Conservation (phyloP, 2,888 invertebrate species). For the Marasmarcha lunaedactyla region DNA sequence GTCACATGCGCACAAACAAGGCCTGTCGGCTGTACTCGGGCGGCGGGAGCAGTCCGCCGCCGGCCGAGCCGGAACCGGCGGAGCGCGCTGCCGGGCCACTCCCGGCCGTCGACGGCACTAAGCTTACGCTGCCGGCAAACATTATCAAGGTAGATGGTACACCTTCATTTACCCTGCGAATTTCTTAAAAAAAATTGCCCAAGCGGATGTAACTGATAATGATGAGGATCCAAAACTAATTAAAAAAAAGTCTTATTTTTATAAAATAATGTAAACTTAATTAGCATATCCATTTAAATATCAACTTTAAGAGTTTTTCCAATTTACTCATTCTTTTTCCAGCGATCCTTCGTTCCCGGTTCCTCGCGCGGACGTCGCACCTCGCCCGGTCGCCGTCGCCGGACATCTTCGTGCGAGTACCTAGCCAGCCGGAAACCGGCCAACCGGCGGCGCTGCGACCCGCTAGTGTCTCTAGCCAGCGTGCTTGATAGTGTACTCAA, state of each 20-base stretch:
- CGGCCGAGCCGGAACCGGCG: conserved; percentile 74
- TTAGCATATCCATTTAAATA: too few relatives aligned
- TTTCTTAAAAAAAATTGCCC: too few relatives aligned
- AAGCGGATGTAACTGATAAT: too few relatives aligned
- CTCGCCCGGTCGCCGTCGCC: conserved; percentile 40
- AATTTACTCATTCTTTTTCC: too few relatives aligned
- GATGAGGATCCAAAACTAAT: too few relatives aligned
- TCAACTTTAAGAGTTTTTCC: too few relatives aligned
- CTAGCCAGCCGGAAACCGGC: conserved; percentile 87
- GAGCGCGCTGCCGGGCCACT: conserved; percentile 83
- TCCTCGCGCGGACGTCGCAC: conserved; percentile 79
- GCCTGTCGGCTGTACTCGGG: conserved; percentile 95
- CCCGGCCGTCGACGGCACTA: conserved; percentile 94
- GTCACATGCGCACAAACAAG: conserved; percentile 92
- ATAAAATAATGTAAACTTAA: too few relatives aligned
- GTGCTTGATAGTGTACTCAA: conserved; percentile 92
- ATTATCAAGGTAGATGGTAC: conserved; percentile 83
- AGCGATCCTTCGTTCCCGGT: conserved; percentile 87
- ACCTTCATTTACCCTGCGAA: too few relatives aligned
- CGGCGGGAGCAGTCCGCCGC: conserved; percentile 75
- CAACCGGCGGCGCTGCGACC: conserved; percentile 94
- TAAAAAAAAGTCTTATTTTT: too few relatives aligned
- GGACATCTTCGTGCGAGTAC: conserved; percentile 78
- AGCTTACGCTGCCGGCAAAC: conserved; percentile 90
- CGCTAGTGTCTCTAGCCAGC: conserved; percentile 93